Evolutionary conservation across 2,113 vertebrate genomes (phyloP).

Genomic region (Plecotus auritus): DNA sequence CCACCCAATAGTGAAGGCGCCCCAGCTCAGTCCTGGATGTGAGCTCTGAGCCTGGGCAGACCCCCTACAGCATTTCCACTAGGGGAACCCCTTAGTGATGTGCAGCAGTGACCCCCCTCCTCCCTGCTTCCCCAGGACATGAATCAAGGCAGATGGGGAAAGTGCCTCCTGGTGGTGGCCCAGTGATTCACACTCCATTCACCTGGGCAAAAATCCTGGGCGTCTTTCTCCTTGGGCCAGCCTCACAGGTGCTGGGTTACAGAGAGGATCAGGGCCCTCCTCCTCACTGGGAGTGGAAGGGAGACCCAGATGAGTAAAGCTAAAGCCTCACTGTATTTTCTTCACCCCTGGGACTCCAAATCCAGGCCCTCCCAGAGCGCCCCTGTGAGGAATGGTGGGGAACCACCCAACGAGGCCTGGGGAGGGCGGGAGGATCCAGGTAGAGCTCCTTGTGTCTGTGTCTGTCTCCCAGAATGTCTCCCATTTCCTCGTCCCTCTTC

Average conservation of each 20-base stretch:
- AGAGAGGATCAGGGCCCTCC: rapidly evolving
- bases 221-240: not conserved
- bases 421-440: not conserved
- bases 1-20: rapidly evolving
- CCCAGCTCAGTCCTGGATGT: not conserved
- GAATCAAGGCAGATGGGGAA: not conserved
- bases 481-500: not conserved
- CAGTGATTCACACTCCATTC: not conserved
- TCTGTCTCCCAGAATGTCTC: not conserved
- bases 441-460: not conserved
- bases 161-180: constrained; percentile 50
- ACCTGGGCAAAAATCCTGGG: not conserved
- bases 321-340: not conserved
- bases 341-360: not conserved
- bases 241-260: not conserved
- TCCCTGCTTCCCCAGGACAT: not conserved
- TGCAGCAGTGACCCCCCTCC: not conserved
- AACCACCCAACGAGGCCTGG: not conserved
- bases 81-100: not conserved
- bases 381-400: not conserved
- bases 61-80: not conserved
- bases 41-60: not conserved
- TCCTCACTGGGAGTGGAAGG: rapidly evolving
- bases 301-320: not conserved
- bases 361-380: not conserved